phyloP scores from a whole-genome alignment of 2,113 vertebrate genomes.

The Melanerpes aurifrons region DNA sequence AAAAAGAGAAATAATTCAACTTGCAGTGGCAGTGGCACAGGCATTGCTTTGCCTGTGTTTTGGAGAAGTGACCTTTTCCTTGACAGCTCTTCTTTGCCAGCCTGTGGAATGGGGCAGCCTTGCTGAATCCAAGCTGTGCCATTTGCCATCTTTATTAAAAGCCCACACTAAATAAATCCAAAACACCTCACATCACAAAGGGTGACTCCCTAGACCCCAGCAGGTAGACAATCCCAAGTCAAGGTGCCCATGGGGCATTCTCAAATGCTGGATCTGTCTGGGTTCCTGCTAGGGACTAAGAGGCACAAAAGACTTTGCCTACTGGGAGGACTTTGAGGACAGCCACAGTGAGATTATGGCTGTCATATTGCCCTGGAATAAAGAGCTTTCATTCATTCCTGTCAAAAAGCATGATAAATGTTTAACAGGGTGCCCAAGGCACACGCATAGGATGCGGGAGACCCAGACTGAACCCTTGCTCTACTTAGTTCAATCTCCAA shows the following conservation, averaged over 20 bases:
- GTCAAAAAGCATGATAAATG: background rate
- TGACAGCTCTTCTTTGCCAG: background rate
- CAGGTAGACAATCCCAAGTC: background rate
- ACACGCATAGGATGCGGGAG: rapidly evolving
- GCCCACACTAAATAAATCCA: background rate
- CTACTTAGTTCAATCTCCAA: background rate
- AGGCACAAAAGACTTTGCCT: background rate
- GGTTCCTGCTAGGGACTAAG: background rate
- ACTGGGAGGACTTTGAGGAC: background rate
- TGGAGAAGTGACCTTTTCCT: conserved; percentile 30
- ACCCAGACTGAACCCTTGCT: background rate
- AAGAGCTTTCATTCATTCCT: background rate
- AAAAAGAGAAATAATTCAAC: background rate
- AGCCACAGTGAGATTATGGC: background rate
- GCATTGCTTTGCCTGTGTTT: background rate
- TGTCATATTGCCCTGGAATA: background rate
- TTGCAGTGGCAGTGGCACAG: background rate
- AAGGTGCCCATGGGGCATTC: background rate
- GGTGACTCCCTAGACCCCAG: background rate
- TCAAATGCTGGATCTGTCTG: background rate
- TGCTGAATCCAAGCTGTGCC: background rate
- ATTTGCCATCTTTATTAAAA: background rate
- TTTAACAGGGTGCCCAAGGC: background rate
- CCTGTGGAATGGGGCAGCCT: background rate
- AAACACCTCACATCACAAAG: rapidly evolving